These are phyloP conservation scores for Ammodytes marinus DNA, from an alignment of 2,113 vertebrate species.

Conservation along the genomic window DNA sequence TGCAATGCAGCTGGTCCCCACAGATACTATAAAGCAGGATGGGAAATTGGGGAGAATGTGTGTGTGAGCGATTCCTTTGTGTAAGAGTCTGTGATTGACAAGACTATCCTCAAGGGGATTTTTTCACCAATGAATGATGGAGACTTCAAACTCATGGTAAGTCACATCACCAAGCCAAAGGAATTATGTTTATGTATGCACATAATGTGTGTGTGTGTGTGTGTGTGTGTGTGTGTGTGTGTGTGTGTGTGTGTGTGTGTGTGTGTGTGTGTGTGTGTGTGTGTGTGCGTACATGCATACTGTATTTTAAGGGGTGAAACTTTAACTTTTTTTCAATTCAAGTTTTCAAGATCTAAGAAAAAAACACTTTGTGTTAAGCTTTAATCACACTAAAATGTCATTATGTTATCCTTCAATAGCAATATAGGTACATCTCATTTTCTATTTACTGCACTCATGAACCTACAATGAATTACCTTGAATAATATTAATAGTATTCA, in stretches of 20 bases:
- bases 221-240: too few relatives aligned
- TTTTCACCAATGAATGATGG: constrained; percentile 29
- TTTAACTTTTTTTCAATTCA: not conserved
- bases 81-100: constrained; percentile 32
- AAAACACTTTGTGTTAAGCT: not conserved
- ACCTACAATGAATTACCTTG: not conserved
- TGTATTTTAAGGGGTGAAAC: not conserved
- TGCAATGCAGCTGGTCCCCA: constrained; percentile 53
- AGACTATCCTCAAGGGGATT: not conserved
- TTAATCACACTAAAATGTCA: not conserved
- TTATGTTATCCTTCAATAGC: not conserved
- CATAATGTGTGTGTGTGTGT: constrained; percentile 12
- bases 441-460: not conserved
- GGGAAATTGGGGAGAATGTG: not conserved
- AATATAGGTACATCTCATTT: not conserved
- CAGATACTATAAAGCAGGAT: constrained; percentile 39
- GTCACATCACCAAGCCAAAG: not conserved
- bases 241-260: too few relatives aligned
- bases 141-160: constrained; percentile 18
- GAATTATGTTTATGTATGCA: constrained; percentile 35
- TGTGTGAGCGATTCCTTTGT: not conserved
- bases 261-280: too few relatives aligned
- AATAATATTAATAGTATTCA: not conserved
- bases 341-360: not conserved
- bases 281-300: constrained; percentile 10